Evolutionary conservation across 92 coral and sea anemone genomes (phyloP).

Genomic region (Porites rus): DNA sequence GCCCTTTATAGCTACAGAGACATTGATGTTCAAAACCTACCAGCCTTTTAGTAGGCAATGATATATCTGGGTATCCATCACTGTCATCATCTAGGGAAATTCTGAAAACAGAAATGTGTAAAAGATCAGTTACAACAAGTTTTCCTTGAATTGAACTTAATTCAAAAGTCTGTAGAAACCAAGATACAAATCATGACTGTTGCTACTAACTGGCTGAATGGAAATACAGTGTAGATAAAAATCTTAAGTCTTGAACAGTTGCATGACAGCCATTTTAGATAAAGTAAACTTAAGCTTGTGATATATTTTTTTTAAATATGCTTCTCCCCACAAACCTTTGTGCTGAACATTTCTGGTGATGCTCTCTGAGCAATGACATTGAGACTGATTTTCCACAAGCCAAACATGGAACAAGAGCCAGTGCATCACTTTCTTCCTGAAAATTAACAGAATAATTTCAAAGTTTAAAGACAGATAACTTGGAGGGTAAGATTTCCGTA

Average conservation of each 20-base stretch:
- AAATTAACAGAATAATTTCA: conserved; percentile 5
- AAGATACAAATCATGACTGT: no score
- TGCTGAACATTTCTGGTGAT: conserved; percentile 29
- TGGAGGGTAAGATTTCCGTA: no score
- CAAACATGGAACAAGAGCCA: conserved; percentile 35
- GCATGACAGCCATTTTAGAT: neutral
- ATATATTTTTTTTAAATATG: neutral
- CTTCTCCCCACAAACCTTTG: conserved; percentile 35
- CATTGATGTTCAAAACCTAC: conserved; percentile 13
- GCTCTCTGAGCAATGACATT: conserved; percentile 38
- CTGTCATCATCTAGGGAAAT: conserved; percentile 37
- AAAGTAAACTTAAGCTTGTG: conserved; percentile 26
- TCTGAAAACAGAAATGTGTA: conserved; percentile 34
- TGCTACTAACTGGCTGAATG: no score
- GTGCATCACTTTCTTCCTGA: conserved; percentile 26
- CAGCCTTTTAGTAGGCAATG: conserved; percentile 37
- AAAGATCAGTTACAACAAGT: conserved; percentile 27
- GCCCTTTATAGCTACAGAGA: conserved; percentile 16
- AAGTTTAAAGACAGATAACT: no score
- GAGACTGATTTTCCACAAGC: conserved; percentile 38
- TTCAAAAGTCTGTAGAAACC: no score
- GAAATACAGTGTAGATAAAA: neutral
- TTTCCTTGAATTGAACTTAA: conserved; percentile 10
- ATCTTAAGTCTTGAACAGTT: neutral
- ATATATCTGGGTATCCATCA: conserved; percentile 29